phyloP scores from a whole-genome alignment of 30 jellyfish, hydroid and myxozoan species.

The Cassiopea xamachana region DNA sequence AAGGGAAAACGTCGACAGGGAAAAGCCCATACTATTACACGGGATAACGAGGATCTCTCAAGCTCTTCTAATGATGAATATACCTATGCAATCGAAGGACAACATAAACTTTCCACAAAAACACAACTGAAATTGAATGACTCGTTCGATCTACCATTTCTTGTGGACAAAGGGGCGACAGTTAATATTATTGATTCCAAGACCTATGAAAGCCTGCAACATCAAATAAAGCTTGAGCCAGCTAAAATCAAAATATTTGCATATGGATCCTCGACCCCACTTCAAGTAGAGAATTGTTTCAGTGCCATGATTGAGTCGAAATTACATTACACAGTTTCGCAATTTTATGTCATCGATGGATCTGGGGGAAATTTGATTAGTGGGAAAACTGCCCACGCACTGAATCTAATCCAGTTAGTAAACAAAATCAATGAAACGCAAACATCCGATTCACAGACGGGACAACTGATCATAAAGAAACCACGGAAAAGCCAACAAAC shows the following conservation, averaged over 20 bases:
- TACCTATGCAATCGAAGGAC: conserved; percentile 48
- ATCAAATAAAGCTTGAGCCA: conserved; percentile 37
- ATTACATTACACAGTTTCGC: conserved; percentile 39
- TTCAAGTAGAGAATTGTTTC: conserved; percentile 35
- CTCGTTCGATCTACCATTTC: conserved; percentile 27
- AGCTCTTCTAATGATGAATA: conserved; percentile 38
- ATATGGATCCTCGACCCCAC: conserved; percentile 59
- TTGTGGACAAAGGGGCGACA: conserved; percentile 54
- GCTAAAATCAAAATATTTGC: conserved; percentile 49
- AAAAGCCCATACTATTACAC: conserved; percentile 33
- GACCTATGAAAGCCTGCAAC: conserved; percentile 21
- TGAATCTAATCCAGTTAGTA: conserved; percentile 34
- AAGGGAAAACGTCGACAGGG: conserved; percentile 30
- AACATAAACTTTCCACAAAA: conserved; percentile 14
- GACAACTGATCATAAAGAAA: conserved; percentile 7
- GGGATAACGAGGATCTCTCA: conserved; percentile 34
- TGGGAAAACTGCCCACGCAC: conserved; percentile 70
- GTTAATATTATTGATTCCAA: conserved; percentile 30
- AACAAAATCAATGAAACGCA: conserved; percentile 35
- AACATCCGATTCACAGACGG: conserved; percentile 9
- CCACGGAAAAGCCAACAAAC: conserved; percentile 13
- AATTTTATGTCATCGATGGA: conserved; percentile 58
- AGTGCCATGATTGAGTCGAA: conserved; percentile 49
- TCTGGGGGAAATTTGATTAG: conserved; percentile 63
- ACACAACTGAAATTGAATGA: conserved; percentile 40